These are phyloP conservation scores for Leuctra nigra DNA, from an alignment of 2,888 invertebrate genomes.

Conservation along the genomic window DNA sequence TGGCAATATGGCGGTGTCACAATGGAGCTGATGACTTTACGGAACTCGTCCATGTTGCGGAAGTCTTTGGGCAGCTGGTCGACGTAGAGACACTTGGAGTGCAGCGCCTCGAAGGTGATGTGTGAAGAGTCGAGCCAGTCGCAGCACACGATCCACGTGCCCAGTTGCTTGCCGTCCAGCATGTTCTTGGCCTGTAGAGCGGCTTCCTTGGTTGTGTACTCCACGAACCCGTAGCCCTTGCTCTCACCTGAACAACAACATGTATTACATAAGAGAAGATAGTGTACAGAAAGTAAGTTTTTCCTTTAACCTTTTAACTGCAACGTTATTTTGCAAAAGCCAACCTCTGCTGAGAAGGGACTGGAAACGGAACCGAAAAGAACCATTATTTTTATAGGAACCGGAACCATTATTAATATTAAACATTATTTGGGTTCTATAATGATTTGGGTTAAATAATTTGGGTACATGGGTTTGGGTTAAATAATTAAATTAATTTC, in stretches of 20 bases:
- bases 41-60: constrained; percentile 43
- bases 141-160: constrained; percentile 41
- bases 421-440: no score
- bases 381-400: no score
- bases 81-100: constrained; percentile 47
- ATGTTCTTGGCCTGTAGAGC: constrained; percentile 42
- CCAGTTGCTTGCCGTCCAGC: constrained; percentile 40
- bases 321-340: no score
- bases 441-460: no score
- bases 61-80: constrained; percentile 46
- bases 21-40: constrained; percentile 43
- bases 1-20: constrained; percentile 48
- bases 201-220: constrained; percentile 44
- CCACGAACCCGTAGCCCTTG: constrained; percentile 50
- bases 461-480: no score
- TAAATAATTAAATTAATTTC: no score
- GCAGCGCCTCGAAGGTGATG: constrained; percentile 42
- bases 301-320: no score
- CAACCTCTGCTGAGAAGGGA: no score
- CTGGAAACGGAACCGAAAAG: no score
- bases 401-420: no score
- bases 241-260: constrained; percentile 39
- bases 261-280: no score
- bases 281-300: no score
- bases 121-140: constrained; percentile 45